Base-by-base conservation (phyloP, 2,888 invertebrate species). In the Lissonota sp. region DNA sequence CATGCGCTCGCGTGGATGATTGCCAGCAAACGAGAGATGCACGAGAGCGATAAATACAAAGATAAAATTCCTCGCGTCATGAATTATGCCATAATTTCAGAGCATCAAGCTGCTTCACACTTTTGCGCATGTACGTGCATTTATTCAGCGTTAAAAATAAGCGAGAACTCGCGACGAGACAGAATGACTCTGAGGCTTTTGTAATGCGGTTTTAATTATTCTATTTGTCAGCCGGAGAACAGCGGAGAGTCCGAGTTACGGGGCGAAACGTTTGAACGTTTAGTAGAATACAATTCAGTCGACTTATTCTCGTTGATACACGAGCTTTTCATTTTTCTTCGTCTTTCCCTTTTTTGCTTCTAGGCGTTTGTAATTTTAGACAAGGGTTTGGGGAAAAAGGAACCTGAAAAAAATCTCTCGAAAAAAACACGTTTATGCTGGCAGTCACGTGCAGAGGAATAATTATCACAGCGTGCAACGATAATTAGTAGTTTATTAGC, bases 171-270 rank as follows among this genome's bases (percentile, higher is more conserved):
- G 44, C 57, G 70, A 60, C 51, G 73, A 79, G 80, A 67, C 75
- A 80, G 72, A 60, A 73, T 75, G 58, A 70, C 26, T 26, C 58
- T 44, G 67, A 79, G 39, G 80, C 74, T 77, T 73, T 77, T 14
- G 85, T 91, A 90, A 91, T 90, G 89, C 83, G 84, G 79, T 90
- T 91, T 91, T 91, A 90, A 91, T 91, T 90, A 89, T 90, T 90
- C 87, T 90, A 90, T 89, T 91, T 90, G 88, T 86, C 86, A 66
- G 73, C 44, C 63, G 64, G 70, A 71, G 66, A 14, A 7, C 49
- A 42, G 37, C 71, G 69, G 55, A 66, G 72, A 42, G 53, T 37
- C 66, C 67, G 77, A 76, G 26, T 16, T 5, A 26, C 26, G 26
- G 46, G 58, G 77, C 74, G 44, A 80, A 78, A 73, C 73, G 60